Base-by-base conservation (phyloP, 1,140 invertebrate genomes). In the Conus ventricosus region DNA sequence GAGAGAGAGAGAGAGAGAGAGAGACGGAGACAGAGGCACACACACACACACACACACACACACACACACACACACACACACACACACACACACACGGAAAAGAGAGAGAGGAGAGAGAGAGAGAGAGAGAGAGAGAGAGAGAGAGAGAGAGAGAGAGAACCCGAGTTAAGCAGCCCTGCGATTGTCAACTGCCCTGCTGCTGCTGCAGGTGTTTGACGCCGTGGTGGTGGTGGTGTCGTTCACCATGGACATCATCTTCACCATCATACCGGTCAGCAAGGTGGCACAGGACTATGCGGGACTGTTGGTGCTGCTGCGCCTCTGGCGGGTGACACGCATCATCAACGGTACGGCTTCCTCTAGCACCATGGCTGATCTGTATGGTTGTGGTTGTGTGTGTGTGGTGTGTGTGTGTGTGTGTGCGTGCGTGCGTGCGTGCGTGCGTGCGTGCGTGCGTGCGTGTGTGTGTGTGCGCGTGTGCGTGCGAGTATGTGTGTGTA, bases 191-290 rank as follows among this genome's bases (percentile, higher is more conserved):
- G 8, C 75, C 23, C 27, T 17, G 75, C 27, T 8, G 8, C 8
- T 60, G 57, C 57, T 81, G 81, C 87, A 95, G 90, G 89, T 95
- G 27, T 94, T 95, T 92, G 94, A 95, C 91, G 94, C 93, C 55
- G 86, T 94, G 17, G 92, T 95, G n/a, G 93, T 95, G 0, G 87
- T 94, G 13, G 91, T 94, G 4, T 94, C 94, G n/a, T 94, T 95
- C 88, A 91, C 92, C 15, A 89, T 95, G 60, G 94, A 94, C 88
- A 89, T 95, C 54, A 88, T 91, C 11, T 94, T 94, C 88, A 90
- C 89, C 55, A 90, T 92, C 53, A 87, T 92, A 60, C 88, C 89
- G 11, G 90, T 92, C n/a, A 87, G 84, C 20, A 63, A 89, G 27
- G 90, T 91, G 57, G 92, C 93, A 15, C 67, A 85, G 57, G 91